Conservation (phyloP, 53 echinoderm and acorn worm genomes). For the Paracentrotus lividus region DNA sequence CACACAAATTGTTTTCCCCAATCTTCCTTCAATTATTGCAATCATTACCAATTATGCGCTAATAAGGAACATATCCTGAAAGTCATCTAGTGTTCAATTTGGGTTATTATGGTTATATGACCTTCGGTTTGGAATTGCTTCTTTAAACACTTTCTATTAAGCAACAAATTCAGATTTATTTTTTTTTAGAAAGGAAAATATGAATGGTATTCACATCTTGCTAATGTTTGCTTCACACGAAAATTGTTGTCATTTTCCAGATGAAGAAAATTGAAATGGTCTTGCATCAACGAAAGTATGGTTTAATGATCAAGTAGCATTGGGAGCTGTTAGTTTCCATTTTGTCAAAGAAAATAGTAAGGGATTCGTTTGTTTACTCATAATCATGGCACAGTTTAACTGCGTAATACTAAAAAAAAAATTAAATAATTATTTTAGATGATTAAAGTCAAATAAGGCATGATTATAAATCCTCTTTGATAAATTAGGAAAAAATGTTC, state of each 20-base stretch:
- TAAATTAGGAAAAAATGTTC: too few species aligned
- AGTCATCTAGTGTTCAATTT: neutral
- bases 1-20: neutral
- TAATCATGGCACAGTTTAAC: too few species aligned
- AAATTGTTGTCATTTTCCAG: neutral
- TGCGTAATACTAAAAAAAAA: too few species aligned
- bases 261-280: neutral
- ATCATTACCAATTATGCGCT: neutral
- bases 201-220: conserved; percentile 4
- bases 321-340: neutral
- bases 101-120: neutral
- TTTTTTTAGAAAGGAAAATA: neutral
- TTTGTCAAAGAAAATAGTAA: too few species aligned
- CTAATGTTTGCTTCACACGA: neutral
- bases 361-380: too few species aligned
- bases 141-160: neutral
- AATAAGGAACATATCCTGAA: conserved; percentile 2
- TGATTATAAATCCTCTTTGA: too few species aligned
- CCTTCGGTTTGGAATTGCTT: neutral
- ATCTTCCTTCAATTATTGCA: neutral
- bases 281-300: neutral
- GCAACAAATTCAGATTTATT: neutral
- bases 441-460: too few species aligned
- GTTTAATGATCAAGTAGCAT: neutral
- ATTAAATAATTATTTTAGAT: too few species aligned